Base-by-base conservation (phyloP, 1,140 invertebrate genomes). In the Apocrypta bakeri region DNA sequence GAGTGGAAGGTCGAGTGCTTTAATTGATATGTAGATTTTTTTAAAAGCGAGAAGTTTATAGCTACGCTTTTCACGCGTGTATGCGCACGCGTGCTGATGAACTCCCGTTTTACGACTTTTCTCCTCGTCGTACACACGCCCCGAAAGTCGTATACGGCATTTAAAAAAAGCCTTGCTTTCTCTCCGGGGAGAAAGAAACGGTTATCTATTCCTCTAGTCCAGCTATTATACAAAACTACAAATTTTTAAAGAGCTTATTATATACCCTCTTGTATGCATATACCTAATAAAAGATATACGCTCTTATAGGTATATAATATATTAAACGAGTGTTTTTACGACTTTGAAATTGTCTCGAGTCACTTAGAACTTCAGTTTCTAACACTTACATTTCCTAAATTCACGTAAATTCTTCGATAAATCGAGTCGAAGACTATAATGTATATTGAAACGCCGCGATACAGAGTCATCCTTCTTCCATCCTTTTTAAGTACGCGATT, bases 331-430 rank as follows among this genome's bases (percentile, higher is more conserved):
- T 2, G 1, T 74, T 74, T 74, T 74, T 74, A 74, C 48, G 72
- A 61, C 72, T 31, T 74, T 74, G 27, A 74, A 74, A 74, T 74
- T 74, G 12, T n/a, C n/a, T 4, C 42, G 21, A 74, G 42, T 61
- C 72, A 74, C 72, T 74, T 74, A 74, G 14, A 42, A 24, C 48
- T 56, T 56, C 17, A 17, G 17, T 56, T 56, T 56, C n/a, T 6
- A 17, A 56, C 14, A 17, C n/a, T 25, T 42, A 24, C 24, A 1
- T 68, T 24, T 68, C 64, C 64, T 27, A 2, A 4, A 9, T 9
- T 4, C 33, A 37, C 33, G 9, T 37, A 37, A 37, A 4, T 9
- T 9, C 33, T 37, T 37, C 63, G 25, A 8, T 29, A 8, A 29
- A 66, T 66, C 63, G 63, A 66, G 8, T 21, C 17, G 48, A 56